These are phyloP conservation scores for Pelusios castaneus DNA, from an alignment of 2,113 vertebrate genomes.

Conservation along the genomic window DNA sequence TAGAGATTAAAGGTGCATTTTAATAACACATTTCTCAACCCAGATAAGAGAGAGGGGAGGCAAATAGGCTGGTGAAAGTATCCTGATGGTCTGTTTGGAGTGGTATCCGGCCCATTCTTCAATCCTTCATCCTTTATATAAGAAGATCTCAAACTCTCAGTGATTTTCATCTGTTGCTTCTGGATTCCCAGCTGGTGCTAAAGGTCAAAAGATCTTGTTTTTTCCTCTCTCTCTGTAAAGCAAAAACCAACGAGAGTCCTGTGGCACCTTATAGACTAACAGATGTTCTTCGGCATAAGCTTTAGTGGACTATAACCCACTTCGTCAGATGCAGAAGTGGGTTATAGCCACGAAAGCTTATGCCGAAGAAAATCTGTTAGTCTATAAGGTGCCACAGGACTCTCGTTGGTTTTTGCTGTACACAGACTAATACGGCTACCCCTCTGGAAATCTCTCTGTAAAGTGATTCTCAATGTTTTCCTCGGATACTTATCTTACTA, in stretches of 20 bases:
- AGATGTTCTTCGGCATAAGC: too few species aligned
- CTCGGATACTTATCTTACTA: neutral
- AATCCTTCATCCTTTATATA: neutral
- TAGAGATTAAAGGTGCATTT: neutral
- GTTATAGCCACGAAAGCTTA: too few species aligned
- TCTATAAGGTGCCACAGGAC: too few species aligned
- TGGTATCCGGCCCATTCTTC: neutral
- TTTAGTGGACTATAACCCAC: too few species aligned
- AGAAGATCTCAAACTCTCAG: neutral
- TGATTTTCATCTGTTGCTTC: neutral
- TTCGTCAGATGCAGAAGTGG: too few species aligned
- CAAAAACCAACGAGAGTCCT: too few species aligned
- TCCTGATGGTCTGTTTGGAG: neutral
- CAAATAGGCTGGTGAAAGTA: neutral
- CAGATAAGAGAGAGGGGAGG: neutral
- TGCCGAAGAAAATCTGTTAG: too few species aligned
- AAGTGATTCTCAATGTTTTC: neutral
- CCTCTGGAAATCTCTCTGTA: too few species aligned
- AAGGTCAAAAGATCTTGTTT: neutral
- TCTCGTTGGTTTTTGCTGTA: too few species aligned
- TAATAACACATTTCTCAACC: neutral
- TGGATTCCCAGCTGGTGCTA: neutral
- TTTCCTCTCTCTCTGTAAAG: neutral
- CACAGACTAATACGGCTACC: too few species aligned
- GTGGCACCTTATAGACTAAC: too few species aligned